These are phyloP conservation scores for Pristionchus entomophagus DNA, from an alignment of 2,888 invertebrate species.

Conservation along the genomic window DNA sequence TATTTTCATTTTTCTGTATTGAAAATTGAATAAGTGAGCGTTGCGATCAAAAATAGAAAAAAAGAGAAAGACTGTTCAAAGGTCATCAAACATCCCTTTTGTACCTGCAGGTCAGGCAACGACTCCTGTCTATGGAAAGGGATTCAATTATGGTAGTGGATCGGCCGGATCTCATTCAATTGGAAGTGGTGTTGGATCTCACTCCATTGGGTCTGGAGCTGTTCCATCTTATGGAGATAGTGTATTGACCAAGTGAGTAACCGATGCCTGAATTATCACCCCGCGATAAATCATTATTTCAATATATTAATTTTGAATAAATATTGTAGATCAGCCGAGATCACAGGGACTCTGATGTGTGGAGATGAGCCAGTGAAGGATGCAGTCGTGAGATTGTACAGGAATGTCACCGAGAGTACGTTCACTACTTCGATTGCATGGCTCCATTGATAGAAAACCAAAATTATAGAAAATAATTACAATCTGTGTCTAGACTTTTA, in stretches of 20 bases:
- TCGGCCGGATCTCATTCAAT: constrained; percentile 16
- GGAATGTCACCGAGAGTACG: constrained; percentile 45
- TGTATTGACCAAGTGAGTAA: constrained; percentile 3
- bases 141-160: constrained; percentile 14
- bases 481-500: too few species aligned
- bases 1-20: too few species aligned
- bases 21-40: too few species aligned
- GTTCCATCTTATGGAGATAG: not conserved
- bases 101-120: not conserved
- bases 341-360: constrained; percentile 43
- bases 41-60: too few species aligned
- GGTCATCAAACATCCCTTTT: not conserved
- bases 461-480: not conserved
- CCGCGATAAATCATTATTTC: too few species aligned
- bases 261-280: too few species aligned
- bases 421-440: not conserved
- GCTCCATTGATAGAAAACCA: too few species aligned
- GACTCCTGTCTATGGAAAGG: constrained; percentile 1
- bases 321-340: constrained; percentile 26
- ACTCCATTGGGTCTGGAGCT: constrained; percentile 12
- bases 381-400: constrained; percentile 45
- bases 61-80: not conserved
- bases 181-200: constrained; percentile 10
- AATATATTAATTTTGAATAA: not conserved
- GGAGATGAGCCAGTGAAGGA: constrained; percentile 25